Conservation (phyloP, 2,797 vertebrate species). For the Trachops cirrhosus region DNA sequence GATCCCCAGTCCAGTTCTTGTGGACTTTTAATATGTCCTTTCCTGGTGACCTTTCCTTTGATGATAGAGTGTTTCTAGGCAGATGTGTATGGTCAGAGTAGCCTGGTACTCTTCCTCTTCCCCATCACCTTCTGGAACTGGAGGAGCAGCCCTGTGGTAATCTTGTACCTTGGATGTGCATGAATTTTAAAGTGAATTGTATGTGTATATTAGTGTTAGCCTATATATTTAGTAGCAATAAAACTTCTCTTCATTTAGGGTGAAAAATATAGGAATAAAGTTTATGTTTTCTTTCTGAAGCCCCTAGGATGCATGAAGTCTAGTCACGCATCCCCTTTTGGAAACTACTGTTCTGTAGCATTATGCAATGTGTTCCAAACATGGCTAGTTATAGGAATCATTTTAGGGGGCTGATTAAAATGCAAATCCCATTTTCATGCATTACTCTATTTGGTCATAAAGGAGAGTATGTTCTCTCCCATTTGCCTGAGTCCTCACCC, state of each 20-base stretch:
- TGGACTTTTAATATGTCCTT: neutral
- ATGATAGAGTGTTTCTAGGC: neutral
- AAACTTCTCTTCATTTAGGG: neutral
- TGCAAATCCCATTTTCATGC: neutral
- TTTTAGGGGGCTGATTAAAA: neutral
- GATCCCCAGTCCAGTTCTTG: neutral
- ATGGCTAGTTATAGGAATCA: neutral
- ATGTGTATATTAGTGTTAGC: neutral
- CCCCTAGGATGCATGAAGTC: neutral
- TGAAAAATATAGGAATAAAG: slow-evolving; percentile 12
- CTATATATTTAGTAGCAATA: neutral
- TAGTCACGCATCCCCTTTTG: neutral
- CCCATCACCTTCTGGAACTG: neutral
- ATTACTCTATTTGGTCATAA: neutral
- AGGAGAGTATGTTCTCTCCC: neutral
- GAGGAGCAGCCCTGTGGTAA: neutral
- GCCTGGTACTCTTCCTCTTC: neutral
- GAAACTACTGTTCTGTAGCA: neutral
- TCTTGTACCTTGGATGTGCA: neutral
- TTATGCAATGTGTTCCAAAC: neutral
- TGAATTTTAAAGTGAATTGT: slow-evolving; percentile 17
- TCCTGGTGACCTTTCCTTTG: neutral
- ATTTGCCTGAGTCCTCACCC: neutral
- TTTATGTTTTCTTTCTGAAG: neutral
- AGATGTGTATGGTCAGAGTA: neutral